phyloP scores from a whole-genome alignment of 2,888 invertebrate species.

The Apocheima hispidaria region DNA sequence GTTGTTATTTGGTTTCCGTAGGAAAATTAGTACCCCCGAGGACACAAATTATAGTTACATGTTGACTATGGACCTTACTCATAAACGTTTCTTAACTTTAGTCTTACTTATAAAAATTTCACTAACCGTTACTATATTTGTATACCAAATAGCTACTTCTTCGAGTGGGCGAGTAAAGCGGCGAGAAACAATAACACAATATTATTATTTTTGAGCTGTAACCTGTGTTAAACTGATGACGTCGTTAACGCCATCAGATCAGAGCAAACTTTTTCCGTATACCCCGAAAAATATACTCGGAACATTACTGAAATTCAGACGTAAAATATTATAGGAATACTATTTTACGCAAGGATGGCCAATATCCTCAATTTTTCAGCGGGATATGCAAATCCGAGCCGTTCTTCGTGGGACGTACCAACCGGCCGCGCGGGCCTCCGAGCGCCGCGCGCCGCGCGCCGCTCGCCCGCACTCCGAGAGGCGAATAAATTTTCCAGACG shows the following conservation, averaged over 20 bases:
- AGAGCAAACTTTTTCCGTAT: not conserved
- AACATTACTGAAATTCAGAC: conserved; percentile 13
- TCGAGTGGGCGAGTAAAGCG: too few relatives aligned
- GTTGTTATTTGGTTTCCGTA: too few relatives aligned
- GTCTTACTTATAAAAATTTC: too few relatives aligned
- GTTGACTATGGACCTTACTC: too few relatives aligned
- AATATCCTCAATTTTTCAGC: conserved; percentile 29
- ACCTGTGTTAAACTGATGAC: too few relatives aligned
- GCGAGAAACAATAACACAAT: too few relatives aligned
- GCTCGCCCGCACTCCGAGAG: not conserved
- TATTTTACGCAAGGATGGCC: conserved; percentile 33
- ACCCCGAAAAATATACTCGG: not conserved
- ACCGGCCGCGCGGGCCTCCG: not conserved
- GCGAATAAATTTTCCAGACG: conserved; percentile 34
- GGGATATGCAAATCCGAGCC: conserved; percentile 30
- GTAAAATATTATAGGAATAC: conserved; percentile 25
- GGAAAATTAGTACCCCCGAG: too few relatives aligned
- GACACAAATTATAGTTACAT: too few relatives aligned
- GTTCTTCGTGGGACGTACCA: not conserved
- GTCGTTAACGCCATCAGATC: not conserved
- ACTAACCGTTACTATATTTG: too few relatives aligned
- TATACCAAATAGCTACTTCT: too few relatives aligned
- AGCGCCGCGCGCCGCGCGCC: conserved; percentile 3
- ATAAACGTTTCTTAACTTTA: too few relatives aligned
- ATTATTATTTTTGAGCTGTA: too few relatives aligned